Evolutionary conservation across 2,888 invertebrate genomes (phyloP), one percentile per base, ranked within the genome.

Genomic region (Drosophila antonietae): DNA sequence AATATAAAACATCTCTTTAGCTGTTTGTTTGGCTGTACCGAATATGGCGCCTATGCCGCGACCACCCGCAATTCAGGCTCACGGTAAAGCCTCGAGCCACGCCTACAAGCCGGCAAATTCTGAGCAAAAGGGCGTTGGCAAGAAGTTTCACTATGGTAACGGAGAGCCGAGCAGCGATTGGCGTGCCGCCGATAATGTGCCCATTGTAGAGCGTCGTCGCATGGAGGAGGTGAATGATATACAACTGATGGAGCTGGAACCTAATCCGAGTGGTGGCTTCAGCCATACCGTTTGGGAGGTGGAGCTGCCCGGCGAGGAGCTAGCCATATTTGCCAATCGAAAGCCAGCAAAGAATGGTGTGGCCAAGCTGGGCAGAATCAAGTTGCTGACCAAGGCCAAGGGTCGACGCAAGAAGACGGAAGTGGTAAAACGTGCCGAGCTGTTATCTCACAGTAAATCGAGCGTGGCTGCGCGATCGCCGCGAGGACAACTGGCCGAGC

Each of bases 251-350:
- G 64, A 49, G 1, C 2, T 73, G 0, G 66, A 69, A 5, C 7
- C 46, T 5, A 51, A 44, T 10, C 55, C 74, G 3, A 15, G 12
- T n/a, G 31, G 14, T 0, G 71, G 53, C 2, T 73, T 83, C 8
- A 84, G 84, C 37, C 84, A 89, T 15, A 87, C 76, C 3, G 37
- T 84, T 2, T 84, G 84, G 84, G 12, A 69, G 4, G 31, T 81
- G 6, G 78, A 76, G 23, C 37, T 56, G 52, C 52, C 66, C 1
- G 70, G 41, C 0, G 49, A 83, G 39, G 31, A 57, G 8, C 43
- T 28, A 3, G 12, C 6, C 43, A 33, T 12, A n/a, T 43, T 37
- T 1, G 49, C 62, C 5, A 20, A 12, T 7, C 43, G 41, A 0
- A 18, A n/a, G 14, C 18, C 6, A 0, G 8, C 9, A 4, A 47